Conservation (phyloP, 2,113 vertebrate genomes). For the Oenanthe oenanthe region DNA sequence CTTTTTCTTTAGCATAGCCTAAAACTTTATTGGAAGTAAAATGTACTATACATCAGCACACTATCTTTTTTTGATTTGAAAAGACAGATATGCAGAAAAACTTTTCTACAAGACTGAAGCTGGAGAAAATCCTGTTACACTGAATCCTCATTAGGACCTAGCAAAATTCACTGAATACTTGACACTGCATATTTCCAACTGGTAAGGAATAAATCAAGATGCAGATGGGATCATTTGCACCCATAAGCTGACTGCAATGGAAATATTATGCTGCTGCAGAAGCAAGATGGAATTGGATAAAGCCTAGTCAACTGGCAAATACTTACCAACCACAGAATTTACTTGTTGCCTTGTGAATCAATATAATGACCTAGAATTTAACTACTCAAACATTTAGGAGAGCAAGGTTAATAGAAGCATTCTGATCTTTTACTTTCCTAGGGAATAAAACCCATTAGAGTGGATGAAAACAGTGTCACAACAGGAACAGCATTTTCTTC, state of each 20-base stretch:
- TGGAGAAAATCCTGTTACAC: slow-evolving; percentile 50
- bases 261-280: slow-evolving; percentile 58
- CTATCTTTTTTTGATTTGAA: slow-evolving; percentile 14
- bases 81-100: slow-evolving; percentile 49
- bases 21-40: slow-evolving; percentile 34
- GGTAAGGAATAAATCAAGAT: slow-evolving; percentile 68
- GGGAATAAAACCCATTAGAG: slow-evolving; percentile 41
- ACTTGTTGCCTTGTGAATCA: slow-evolving; percentile 42
- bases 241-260: slow-evolving; percentile 48
- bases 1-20: slow-evolving; percentile 1
- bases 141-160: slow-evolving; percentile 57
- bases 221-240: slow-evolving; percentile 59
- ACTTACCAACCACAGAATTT: slow-evolving; percentile 33
- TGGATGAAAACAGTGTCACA: slow-evolving; percentile 8
- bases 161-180: slow-evolving; percentile 67
- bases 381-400: slow-evolving; percentile 43
- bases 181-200: slow-evolving; percentile 56
- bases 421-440: slow-evolving; percentile 40
- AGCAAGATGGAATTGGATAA: slow-evolving; percentile 22
- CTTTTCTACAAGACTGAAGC: slow-evolving; percentile 55
- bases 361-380: slow-evolving; percentile 57
- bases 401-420: slow-evolving; percentile 50
- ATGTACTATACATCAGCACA: neutral
- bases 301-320: slow-evolving; percentile 42
- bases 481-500: slow-evolving; percentile 20